Conservation (phyloP, 2,888 invertebrate species). For the Hypomecis atomaria region DNA sequence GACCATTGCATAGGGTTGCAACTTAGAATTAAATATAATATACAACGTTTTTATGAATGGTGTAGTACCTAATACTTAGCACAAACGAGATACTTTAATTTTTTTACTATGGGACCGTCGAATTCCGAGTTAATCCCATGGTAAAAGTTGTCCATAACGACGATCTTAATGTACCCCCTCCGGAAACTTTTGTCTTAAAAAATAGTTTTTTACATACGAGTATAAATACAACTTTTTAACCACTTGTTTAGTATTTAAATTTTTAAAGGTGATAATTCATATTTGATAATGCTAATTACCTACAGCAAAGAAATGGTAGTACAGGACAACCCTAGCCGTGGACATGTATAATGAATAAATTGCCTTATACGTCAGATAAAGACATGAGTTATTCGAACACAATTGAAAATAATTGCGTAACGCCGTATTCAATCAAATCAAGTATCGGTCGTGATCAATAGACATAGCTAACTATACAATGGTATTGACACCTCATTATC, state of each 20-base stretch:
- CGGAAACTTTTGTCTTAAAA: too few relatives aligned
- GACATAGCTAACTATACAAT: constrained; percentile 4
- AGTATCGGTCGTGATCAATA: constrained; percentile 39
- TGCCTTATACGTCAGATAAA: neutral
- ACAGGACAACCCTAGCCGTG: neutral
- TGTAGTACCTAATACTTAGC: too few relatives aligned
- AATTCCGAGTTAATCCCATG: too few relatives aligned
- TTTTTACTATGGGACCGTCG: too few relatives aligned
- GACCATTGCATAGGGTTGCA: neutral
- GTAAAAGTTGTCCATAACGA: too few relatives aligned
- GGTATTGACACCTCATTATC: constrained; percentile 21
- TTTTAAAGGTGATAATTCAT: neutral
- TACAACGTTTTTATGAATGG: too few relatives aligned
- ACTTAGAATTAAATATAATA: neutral
- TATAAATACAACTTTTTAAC: too few relatives aligned
- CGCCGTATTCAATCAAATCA: constrained; percentile 17
- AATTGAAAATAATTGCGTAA: constrained; percentile 31
- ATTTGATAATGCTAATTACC: too few relatives aligned
- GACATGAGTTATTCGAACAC: constrained; percentile 11
- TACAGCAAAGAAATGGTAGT: too few relatives aligned
- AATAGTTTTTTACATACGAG: too few relatives aligned
- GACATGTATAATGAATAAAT: neutral
- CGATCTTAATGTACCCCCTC: too few relatives aligned
- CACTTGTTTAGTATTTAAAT: neutral
- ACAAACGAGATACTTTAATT: too few relatives aligned